Evolutionary conservation across 2,797 vertebrate genomes (phyloP).

Genomic region (Rallus crepitans): DNA sequence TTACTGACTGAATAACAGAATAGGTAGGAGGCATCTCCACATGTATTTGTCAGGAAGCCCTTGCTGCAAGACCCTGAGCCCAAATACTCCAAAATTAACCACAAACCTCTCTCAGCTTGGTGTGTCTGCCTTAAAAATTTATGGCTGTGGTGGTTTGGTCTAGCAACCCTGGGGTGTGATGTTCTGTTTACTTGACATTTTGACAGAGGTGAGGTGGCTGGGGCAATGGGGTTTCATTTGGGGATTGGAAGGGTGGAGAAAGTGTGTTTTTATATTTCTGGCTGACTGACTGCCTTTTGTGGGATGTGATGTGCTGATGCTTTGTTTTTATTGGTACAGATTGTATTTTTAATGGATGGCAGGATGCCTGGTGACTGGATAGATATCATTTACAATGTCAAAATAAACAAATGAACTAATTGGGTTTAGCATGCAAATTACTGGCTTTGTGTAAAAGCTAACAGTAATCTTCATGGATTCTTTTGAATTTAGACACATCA

Average conservation of each 20-base stretch:
- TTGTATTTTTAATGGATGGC: slow-evolving; percentile 53
- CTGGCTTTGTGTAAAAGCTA: slow-evolving; percentile 1
- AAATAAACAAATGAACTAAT: slow-evolving; percentile 51
- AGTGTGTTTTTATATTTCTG: background rate
- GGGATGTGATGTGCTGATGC: slow-evolving; percentile 15
- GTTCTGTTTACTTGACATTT: slow-evolving; percentile 40
- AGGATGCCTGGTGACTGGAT: slow-evolving; percentile 20
- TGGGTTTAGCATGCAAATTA: slow-evolving; percentile 43
- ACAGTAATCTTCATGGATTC: background rate
- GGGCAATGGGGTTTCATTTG: background rate
- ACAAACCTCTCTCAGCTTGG: background rate
- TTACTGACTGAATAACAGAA: background rate
- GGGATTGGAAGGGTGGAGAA: slow-evolving; percentile 39
- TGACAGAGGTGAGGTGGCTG: slow-evolving; percentile 32
- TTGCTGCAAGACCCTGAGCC: background rate
- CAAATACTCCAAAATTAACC: background rate
- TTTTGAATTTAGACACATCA: background rate
- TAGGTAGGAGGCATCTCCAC: background rate
- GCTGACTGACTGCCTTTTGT: background rate
- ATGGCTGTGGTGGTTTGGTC: background rate
- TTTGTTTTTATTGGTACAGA: slow-evolving; percentile 61
- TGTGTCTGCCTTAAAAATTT: background rate
- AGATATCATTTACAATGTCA: slow-evolving; percentile 21
- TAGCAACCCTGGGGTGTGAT: background rate
- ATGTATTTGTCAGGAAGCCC: background rate